phyloP scores from a whole-genome alignment of 2,113 vertebrate genomes.

The Galemys pyrenaicus region DNA sequence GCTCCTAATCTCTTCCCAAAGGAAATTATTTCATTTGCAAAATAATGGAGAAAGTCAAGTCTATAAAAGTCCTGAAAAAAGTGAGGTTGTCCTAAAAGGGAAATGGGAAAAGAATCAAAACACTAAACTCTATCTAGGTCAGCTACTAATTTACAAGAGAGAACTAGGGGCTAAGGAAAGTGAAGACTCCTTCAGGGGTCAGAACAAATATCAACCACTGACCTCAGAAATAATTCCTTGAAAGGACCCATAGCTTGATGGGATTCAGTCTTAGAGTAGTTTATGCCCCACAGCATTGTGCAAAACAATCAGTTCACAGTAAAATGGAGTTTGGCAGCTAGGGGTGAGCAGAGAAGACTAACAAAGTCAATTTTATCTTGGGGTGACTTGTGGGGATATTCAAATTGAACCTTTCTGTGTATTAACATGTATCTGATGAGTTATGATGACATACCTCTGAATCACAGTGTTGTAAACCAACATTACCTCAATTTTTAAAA shows the following conservation, averaged over 20 bases:
- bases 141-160: background rate
- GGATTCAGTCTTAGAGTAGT: background rate
- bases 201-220: background rate
- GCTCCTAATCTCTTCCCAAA: background rate
- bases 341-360: background rate
- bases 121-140: background rate
- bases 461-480: too few species aligned
- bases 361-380: background rate
- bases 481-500: background rate
- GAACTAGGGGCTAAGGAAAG: background rate
- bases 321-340: background rate
- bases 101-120: conserved; percentile 3
- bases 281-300: background rate
- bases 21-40: background rate
- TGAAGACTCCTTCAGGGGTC: background rate
- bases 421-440: too few species aligned
- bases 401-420: conserved; percentile 8
- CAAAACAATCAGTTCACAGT: background rate
- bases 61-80: background rate
- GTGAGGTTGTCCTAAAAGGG: background rate
- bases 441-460: too few species aligned
- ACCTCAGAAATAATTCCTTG: background rate
- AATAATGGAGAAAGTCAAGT: background rate
- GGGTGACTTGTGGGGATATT: background rate
- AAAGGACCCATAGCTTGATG: background rate